Evolutionary conservation across 2,888 invertebrate genomes (phyloP).

Genomic region (Nezara viridula): DNA sequence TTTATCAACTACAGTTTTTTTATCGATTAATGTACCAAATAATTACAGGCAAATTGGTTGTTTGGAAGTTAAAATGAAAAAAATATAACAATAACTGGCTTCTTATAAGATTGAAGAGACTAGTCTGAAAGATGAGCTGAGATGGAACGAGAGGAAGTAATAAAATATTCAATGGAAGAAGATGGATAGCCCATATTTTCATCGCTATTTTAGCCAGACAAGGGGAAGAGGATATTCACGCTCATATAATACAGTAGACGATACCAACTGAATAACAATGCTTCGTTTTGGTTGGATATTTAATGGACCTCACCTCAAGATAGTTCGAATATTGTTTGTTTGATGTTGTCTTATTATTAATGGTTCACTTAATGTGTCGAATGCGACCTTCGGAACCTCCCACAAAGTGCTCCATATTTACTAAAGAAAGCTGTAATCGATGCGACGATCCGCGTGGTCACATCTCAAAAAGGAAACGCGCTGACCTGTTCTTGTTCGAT

Average conservation of each 20-base stretch:
- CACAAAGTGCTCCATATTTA: slow-evolving; percentile 1
- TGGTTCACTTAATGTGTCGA: background rate
- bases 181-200: background rate
- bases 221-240: accelerated
- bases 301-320: too few species aligned
- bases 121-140: background rate
- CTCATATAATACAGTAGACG: background rate
- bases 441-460: background rate
- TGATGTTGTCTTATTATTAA: background rate
- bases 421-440: background rate
- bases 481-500: slow-evolving; percentile 24
- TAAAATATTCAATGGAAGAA: slow-evolving; percentile 5
- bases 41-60: too few species aligned
- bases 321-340: background rate
- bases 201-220: background rate
- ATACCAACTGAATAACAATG: background rate
- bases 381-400: background rate
- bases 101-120: background rate
- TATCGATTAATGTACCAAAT: too few species aligned
- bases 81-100: background rate
- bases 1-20: too few species aligned
- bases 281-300: background rate
- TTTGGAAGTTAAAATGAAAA: background rate
- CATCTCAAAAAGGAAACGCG: background rate
- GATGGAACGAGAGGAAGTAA: background rate